These are phyloP conservation scores for Hypomecis punctinalis DNA, from an alignment of 2,888 invertebrate genomes.

Conservation along the genomic window DNA sequence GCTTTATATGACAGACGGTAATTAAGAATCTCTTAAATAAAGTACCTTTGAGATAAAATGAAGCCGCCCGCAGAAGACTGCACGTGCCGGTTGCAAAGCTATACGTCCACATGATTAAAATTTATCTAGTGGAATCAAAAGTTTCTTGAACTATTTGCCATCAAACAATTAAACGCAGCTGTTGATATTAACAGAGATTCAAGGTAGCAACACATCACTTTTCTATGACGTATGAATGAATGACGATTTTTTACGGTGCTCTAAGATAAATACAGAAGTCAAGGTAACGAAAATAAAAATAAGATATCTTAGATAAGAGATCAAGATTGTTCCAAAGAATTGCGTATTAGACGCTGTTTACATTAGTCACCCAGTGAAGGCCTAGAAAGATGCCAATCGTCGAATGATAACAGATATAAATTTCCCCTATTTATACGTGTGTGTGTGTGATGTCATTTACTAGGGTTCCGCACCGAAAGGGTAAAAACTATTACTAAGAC, in stretches of 20 bases:
- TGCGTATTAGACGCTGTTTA: slow-evolving; percentile 10
- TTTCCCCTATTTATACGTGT: slow-evolving; percentile 23
- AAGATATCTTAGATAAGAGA: slow-evolving; percentile 24
- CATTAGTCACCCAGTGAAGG: slow-evolving; percentile 26
- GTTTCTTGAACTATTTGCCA: slow-evolving; percentile 22
- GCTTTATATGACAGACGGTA: slow-evolving; percentile 66
- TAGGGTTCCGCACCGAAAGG: too few relatives aligned
- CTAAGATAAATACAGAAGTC: slow-evolving; percentile 25
- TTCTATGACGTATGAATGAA: slow-evolving; percentile 28
- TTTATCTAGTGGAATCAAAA: slow-evolving; percentile 25
- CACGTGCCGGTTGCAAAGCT: slow-evolving; percentile 38
- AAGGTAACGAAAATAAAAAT: slow-evolving; percentile 12
- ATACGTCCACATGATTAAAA: slow-evolving; percentile 21
- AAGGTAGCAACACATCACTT: slow-evolving; percentile 10
- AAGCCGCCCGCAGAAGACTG: slow-evolving; percentile 50
- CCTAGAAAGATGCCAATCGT: slow-evolving; percentile 8
- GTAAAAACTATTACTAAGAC: too few relatives aligned
- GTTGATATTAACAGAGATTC: slow-evolving; percentile 13
- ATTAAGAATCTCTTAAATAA: slow-evolving; percentile 51
- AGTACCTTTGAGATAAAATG: slow-evolving; percentile 60
- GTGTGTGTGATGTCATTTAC: slow-evolving; percentile 28
- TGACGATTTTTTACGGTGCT: slow-evolving; percentile 17
- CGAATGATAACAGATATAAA: slow-evolving; percentile 12
- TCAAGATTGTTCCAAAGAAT: slow-evolving; percentile 26
- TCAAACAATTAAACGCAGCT: slow-evolving; percentile 23